Base-by-base conservation (phyloP, 2,113 vertebrate species). In the Parus major region DNA sequence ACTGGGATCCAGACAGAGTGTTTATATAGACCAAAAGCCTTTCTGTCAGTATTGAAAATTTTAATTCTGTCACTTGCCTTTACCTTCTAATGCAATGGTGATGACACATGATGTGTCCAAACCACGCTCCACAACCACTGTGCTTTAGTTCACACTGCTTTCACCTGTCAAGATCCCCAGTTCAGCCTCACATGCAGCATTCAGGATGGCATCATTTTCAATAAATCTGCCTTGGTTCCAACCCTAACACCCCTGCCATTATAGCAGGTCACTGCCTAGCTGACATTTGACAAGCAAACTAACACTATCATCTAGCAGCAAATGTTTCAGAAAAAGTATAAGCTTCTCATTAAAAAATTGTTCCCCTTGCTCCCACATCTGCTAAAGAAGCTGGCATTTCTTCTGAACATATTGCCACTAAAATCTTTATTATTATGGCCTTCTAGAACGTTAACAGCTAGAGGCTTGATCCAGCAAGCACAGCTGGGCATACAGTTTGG, bases 361-460 rank as follows among this genome's bases (percentile, higher is more conserved):
- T 44, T 88, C 77, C n/a, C 25, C 47, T 93, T 68, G 71, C 60
- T 93, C 47, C 69, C 76, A 83, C 92, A 93, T 84, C 76, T 92
- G 92, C 56, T 61, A 29, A 78, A 81, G 90, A 84, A 88, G 77
- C 69, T 88, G 72, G 65, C 19, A 4, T 57, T 90, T 83, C 75
- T 73, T 92, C 89, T 75, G 63, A 94, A 81, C 88, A 84, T 90
- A 64, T 52, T 95, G 79, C 88, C 71, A 86, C 82, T 97, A 86
- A 95, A 92, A 90, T 83, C 90, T 96, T 94, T 71, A 90, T 86
- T 88, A 88, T 78, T 88, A 83, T 86, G 64, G 79, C 80, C 72
- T 96, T 93, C 71, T 78, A 92, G 80, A 90, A 92, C 77, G 56
- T 41, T 64, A 92, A 56, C 82, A 95, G 86, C 73, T 84, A 93